Evolutionary conservation across 2,888 invertebrate genomes (phyloP).

Genomic region (Plusia festucae): DNA sequence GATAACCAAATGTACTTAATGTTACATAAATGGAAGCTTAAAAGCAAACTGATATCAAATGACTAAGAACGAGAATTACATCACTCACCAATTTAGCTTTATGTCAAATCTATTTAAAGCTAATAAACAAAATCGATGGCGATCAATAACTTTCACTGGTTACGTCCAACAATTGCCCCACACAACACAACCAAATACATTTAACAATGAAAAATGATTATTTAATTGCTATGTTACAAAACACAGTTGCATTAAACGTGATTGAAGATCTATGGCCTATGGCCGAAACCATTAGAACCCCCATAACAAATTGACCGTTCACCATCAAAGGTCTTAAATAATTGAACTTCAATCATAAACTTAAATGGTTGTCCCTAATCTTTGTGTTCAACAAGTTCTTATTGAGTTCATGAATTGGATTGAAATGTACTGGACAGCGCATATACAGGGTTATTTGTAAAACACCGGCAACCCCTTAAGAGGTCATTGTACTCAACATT

Average conservation of each 20-base stretch:
- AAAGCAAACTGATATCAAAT: background rate
- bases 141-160: conserved; percentile 62
- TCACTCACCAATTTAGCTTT: background rate
- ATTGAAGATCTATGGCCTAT: conserved; percentile 61
- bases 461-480: too few relatives aligned
- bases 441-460: too few relatives aligned
- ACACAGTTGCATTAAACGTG: conserved; percentile 58
- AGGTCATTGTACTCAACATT: too few relatives aligned
- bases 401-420: conserved; percentile 46
- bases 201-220: conserved; percentile 64
- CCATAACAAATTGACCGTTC: conserved; percentile 44
- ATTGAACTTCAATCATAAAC: conserved; percentile 49
- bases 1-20: background rate
- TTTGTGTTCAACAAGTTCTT: conserved; percentile 35
- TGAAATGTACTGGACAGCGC: conserved; percentile 38
- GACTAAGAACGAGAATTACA: background rate
- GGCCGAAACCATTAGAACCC: conserved; percentile 53
- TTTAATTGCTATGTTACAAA: conserved; percentile 70
- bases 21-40: background rate
- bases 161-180: conserved; percentile 51
- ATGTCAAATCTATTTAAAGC: conserved; percentile 40
- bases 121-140: conserved; percentile 47
- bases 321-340: conserved; percentile 49
- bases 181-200: conserved; percentile 40
- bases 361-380: conserved; percentile 60